These are phyloP conservation scores for Campaea margaritaria DNA, from an alignment of 2,888 invertebrate genomes.

Conservation along the genomic window DNA sequence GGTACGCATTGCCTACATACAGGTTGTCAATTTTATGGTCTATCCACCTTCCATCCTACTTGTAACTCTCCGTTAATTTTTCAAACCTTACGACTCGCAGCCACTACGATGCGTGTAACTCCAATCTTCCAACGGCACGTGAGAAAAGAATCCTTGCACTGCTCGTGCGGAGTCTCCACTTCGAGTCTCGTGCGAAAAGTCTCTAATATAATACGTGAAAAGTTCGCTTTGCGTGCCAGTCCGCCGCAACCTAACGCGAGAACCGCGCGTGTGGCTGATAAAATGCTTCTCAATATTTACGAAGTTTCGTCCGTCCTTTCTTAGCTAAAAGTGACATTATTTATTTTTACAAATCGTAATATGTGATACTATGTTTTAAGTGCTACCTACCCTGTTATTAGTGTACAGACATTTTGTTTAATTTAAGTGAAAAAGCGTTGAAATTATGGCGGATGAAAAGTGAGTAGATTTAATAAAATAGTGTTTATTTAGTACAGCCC, in stretches of 20 bases:
- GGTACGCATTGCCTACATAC: too few relatives aligned
- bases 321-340: slow-evolving; percentile 17
- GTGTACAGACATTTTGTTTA: slow-evolving; percentile 48
- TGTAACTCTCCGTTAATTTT: neutral
- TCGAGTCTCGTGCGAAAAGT: slow-evolving; percentile 10
- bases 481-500: slow-evolving; percentile 8
- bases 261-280: slow-evolving; percentile 23
- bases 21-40: too few relatives aligned
- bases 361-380: slow-evolving; percentile 37
- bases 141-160: slow-evolving; percentile 13
- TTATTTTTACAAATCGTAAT: slow-evolving; percentile 4
- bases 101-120: neutral
- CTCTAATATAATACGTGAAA: slow-evolving; percentile 28
- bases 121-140: slow-evolving; percentile 6
- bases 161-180: too few relatives aligned
- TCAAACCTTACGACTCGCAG: neutral
- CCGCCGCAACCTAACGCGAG: slow-evolving; percentile 5
- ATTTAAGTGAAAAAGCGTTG: slow-evolving; percentile 36
- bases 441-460: slow-evolving; percentile 70
- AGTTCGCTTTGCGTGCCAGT: slow-evolving; percentile 28
- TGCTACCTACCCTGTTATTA: slow-evolving; percentile 60
- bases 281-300: slow-evolving; percentile 29
- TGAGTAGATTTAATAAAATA: slow-evolving; percentile 54
- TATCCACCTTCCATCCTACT: too few relatives aligned
- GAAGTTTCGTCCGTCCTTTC: slow-evolving; percentile 12